These are phyloP conservation scores for Xestia xanthographa DNA, from an alignment of 2,888 invertebrate species.

Conservation along the genomic window DNA sequence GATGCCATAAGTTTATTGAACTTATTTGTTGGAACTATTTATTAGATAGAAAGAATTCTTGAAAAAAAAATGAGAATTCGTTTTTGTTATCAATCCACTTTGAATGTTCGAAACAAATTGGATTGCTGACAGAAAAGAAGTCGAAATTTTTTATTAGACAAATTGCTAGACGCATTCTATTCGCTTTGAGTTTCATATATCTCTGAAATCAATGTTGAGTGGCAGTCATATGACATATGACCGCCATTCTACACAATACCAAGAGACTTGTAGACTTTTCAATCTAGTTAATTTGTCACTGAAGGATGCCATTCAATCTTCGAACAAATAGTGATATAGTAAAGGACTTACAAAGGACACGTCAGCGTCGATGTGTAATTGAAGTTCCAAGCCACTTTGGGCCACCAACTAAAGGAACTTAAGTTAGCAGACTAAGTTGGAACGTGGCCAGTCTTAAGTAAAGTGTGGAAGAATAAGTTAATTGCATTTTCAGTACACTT, in stretches of 20 bases:
- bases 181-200: slow-evolving; percentile 11
- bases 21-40: too few species aligned
- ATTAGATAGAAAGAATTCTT: background rate
- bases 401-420: slow-evolving; percentile 42
- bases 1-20: background rate
- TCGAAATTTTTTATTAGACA: slow-evolving; percentile 35
- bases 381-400: slow-evolving; percentile 51
- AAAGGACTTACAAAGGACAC: slow-evolving; percentile 33
- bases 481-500: slow-evolving; percentile 52
- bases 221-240: slow-evolving; percentile 35
- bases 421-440: slow-evolving; percentile 51
- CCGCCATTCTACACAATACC: slow-evolving; percentile 17
- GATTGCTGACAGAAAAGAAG: slow-evolving; percentile 18
- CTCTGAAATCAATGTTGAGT: slow-evolving; percentile 25
- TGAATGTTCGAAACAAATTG: slow-evolving; percentile 33
- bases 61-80: background rate
- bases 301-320: slow-evolving; percentile 15
- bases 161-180: slow-evolving; percentile 35
- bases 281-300: slow-evolving; percentile 34
- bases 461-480: slow-evolving; percentile 60
- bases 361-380: slow-evolving; percentile 46
- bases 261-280: slow-evolving; percentile 10
- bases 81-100: slow-evolving; percentile 18
- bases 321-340: slow-evolving; percentile 7
- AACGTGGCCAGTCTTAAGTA: slow-evolving; percentile 60